A percentile compares a stretch with the other conserved stretches of the same genome.
Evolutionary conservation across 2,113 vertebrate genomes (phyloP).

Genomic region (Antechinus flavipes): DNA sequence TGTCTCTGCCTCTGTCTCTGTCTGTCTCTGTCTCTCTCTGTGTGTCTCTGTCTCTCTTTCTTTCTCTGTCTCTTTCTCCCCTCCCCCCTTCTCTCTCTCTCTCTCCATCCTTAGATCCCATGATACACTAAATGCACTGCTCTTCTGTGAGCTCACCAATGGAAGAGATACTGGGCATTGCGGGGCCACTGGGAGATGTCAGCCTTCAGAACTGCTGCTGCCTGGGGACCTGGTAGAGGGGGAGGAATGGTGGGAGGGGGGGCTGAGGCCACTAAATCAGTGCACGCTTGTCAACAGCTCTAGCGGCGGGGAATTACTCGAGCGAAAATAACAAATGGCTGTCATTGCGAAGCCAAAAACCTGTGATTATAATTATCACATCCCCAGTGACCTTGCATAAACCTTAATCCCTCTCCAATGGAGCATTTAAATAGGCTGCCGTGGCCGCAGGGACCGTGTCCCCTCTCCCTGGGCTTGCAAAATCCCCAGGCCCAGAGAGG

Average conservation of each 20-base stretch:
- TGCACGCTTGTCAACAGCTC: conserved; percentile 96
- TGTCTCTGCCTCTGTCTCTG: neutral
- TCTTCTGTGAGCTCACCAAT: neutral
- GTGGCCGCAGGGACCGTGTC: conserved; percentile 85
- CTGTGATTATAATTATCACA: conserved; percentile 99
- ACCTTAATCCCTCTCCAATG: conserved; percentile 99
- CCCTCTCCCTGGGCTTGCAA: conserved; percentile 72
- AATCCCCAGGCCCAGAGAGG: conserved; percentile 78
- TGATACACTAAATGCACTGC: neutral
- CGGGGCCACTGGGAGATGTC: conserved; percentile 60
- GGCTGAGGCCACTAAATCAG: conserved; percentile 91
- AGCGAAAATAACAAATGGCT: conserved; percentile 99
- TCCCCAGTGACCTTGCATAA: conserved; percentile 99
- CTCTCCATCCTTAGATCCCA: neutral
- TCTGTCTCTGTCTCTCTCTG: neutral
- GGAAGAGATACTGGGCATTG: conserved; percentile 15
- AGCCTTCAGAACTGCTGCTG: conserved; percentile 82
- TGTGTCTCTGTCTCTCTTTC: neutral
- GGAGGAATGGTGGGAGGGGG: conserved; percentile 75
- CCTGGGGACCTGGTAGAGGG: conserved; percentile 81
- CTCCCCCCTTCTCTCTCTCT: too few relatives aligned
- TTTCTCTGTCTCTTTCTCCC: neutral
- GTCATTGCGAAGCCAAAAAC: conserved; percentile 99
- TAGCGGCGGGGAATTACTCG: conserved; percentile 92
- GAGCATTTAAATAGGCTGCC: conserved; percentile 99